These are phyloP conservation scores for Scaptomyza graminum DNA, from an alignment of 1,140 invertebrate species.

Conservation along the genomic window DNA sequence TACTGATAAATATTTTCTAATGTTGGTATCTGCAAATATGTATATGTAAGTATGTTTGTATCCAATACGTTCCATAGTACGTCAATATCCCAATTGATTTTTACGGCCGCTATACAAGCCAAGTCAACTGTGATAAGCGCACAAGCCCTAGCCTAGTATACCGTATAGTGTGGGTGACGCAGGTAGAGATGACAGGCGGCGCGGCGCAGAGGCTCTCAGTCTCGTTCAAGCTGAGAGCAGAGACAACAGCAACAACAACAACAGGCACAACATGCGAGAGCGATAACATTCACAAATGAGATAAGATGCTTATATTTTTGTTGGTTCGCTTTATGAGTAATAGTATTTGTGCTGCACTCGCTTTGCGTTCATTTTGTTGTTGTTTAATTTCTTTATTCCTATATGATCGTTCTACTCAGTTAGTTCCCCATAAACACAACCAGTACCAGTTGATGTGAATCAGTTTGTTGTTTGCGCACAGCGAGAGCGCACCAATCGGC, in stretches of 20 bases:
- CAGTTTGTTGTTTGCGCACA: constrained; percentile 65
- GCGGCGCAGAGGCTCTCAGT: not conserved
- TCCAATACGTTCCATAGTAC: too few species aligned
- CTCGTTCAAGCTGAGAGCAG: constrained; percentile 6
- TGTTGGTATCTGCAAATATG: constrained; percentile 1
- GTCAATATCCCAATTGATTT: constrained; percentile 46
- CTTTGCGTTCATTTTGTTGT: constrained; percentile 43
- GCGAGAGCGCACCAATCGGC: constrained; percentile 58
- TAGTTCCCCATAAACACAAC: constrained; percentile 51
- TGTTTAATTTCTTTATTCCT: constrained; percentile 49
- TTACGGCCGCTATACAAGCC: constrained; percentile 10
- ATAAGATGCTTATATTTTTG: constrained; percentile 60
- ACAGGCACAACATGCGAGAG: constrained; percentile 4
- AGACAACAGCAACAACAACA: not conserved
- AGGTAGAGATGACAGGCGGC: constrained; percentile 17
- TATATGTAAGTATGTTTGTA: too few species aligned
- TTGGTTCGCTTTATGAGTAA: constrained; percentile 23
- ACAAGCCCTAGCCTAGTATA: not conserved
- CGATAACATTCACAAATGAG: constrained; percentile 52
- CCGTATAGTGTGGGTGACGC: not conserved
- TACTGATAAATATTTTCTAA: constrained; percentile 11
- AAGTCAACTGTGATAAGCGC: constrained; percentile 32
- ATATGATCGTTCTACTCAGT: constrained; percentile 46
- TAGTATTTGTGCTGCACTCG: constrained; percentile 37
- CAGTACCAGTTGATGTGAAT: constrained; percentile 56